These are phyloP conservation scores for Xylocampa areola DNA, from an alignment of 2,888 invertebrate species.

Conservation along the genomic window DNA sequence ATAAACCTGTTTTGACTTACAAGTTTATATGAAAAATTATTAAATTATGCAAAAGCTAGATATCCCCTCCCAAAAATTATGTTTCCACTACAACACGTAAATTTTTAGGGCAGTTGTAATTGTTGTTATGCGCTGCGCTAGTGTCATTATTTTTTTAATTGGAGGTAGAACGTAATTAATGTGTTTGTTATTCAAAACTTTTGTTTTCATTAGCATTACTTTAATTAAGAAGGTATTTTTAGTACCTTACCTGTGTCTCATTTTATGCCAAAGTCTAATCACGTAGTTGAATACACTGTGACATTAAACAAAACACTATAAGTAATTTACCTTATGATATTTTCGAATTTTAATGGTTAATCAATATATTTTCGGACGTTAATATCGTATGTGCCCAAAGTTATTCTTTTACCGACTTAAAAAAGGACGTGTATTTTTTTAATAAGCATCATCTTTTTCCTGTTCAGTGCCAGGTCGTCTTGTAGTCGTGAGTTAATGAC, in stretches of 20 bases:
- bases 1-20: conserved; percentile 52
- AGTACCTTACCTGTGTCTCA: too few species aligned
- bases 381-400: conserved; percentile 32
- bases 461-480: conserved; percentile 18
- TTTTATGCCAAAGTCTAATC: too few species aligned
- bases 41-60: conserved; percentile 41
- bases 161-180: conserved; percentile 18
- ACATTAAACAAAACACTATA: not conserved
- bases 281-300: not conserved
- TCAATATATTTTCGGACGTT: conserved; percentile 38
- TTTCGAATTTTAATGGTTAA: conserved; percentile 3
- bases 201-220: not conserved
- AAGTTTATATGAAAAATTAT: conserved; percentile 36
- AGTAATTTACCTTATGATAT: not conserved
- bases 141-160: conserved; percentile 1
- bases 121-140: too few species aligned
- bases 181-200: not conserved
- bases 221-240: too few species aligned
- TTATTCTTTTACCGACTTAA: too few species aligned
- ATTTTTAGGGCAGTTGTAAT: not conserved
- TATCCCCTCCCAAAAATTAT: conserved; percentile 11
- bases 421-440: too few species aligned
- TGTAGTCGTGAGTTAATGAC: conserved; percentile 30
- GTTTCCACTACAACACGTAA: conserved; percentile 35
- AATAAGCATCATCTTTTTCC: conserved; percentile 21